phyloP scores from a whole-genome alignment of 1,140 invertebrate genomes.

The Lethrus apterus region DNA sequence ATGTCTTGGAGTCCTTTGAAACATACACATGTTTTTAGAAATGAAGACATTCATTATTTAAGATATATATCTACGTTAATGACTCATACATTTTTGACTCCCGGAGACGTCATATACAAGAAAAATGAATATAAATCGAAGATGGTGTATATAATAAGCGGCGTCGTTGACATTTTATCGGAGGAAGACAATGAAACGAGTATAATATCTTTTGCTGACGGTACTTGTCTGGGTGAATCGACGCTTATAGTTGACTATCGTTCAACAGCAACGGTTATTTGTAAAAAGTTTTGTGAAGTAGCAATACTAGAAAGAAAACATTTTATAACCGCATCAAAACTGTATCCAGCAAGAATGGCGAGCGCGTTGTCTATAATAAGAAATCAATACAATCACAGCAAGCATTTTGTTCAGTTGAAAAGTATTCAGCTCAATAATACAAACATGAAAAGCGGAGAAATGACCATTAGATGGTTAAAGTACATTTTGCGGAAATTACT shows the following conservation, averaged over 20 bases:
- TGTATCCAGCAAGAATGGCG: conserved; percentile 5
- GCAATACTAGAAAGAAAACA: conserved; percentile 10
- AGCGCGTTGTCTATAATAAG: background rate
- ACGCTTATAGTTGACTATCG: conserved; percentile 15
- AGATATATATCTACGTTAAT: conserved; percentile 8
- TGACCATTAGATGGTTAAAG: conserved; percentile 10
- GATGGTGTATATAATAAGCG: conserved; percentile 21
- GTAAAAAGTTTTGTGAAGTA: conserved; percentile 16
- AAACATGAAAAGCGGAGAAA: background rate
- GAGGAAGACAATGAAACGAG: conserved; percentile 22
- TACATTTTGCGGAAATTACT: conserved; percentile 7
- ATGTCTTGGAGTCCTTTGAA: conserved; percentile 17
- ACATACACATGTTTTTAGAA: conserved; percentile 19
- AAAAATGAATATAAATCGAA: conserved; percentile 4
- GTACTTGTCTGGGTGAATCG: conserved; percentile 20
- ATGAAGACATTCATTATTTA: conserved; percentile 10
- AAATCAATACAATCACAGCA: background rate
- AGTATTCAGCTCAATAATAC: background rate
- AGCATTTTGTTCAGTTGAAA: background rate
- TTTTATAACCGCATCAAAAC: conserved; percentile 5
- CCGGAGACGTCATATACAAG: conserved; percentile 13
- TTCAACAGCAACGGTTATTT: conserved; percentile 14
- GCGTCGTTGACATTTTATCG: conserved; percentile 20
- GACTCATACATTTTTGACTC: background rate
- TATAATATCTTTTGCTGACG: conserved; percentile 18